Percentiles rank a stretch among this genome's conserved stretches.
Conservation (phyloP, 2,113 vertebrate genomes). For the Sinocyclocheilus grahami region DNA sequence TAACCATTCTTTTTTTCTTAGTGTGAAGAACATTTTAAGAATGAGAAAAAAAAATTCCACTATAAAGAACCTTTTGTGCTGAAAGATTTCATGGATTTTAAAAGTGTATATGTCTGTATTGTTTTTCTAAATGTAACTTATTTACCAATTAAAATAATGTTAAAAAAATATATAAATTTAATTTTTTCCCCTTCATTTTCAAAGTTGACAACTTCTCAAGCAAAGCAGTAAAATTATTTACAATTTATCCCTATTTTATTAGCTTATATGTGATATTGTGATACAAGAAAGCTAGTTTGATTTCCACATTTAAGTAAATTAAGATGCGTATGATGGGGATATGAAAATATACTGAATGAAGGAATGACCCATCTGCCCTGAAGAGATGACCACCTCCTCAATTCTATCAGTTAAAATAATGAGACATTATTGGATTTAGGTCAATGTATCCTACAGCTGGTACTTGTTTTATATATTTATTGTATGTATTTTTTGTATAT, state of each 20-base stretch:
- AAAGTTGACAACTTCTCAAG: neutral
- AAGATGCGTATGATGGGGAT: neutral
- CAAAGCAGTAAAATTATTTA: neutral
- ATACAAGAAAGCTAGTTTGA: neutral
- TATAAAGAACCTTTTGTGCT: too few species aligned
- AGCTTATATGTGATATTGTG: neutral
- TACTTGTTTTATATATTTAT: neutral
- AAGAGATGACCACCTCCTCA: neutral
- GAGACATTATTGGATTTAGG: conserved; percentile 60
- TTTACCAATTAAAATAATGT: neutral
- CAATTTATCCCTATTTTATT: neutral
- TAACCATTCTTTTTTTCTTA: too few species aligned
- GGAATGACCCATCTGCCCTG: neutral
- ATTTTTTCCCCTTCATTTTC: neutral
- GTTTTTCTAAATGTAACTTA: neutral
- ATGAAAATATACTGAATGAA: neutral
- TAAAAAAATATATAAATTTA: too few species aligned
- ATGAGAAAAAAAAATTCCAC: too few species aligned
- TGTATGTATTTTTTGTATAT: neutral
- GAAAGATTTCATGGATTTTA: too few species aligned
- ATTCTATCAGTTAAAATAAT: conserved; percentile 52
- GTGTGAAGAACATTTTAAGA: too few species aligned
- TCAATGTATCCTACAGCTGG: neutral
- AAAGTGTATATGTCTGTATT: too few species aligned
- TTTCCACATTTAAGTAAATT: neutral